Base-by-base conservation (phyloP, 2,888 invertebrate genomes). In the Pollenia angustigena region DNA sequence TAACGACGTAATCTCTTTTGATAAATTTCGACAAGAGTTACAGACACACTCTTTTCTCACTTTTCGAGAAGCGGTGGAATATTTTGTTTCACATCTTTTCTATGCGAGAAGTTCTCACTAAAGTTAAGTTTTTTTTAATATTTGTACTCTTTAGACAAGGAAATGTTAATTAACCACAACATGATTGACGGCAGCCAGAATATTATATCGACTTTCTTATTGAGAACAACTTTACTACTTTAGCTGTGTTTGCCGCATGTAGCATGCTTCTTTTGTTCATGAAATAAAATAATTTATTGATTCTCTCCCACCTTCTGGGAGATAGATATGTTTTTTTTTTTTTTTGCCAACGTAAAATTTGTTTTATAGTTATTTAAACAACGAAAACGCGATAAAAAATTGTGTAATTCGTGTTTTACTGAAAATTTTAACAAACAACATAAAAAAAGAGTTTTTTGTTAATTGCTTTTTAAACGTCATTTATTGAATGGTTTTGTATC, bases 381-480 rank as follows among this genome's bases (percentile, higher is more conserved):
- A 64, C 54, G 14, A 62, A 76, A 76, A 68, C n/a, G 54, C 58
- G 46, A 62, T 48, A 76, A 85, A 23, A 71, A 58, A 62, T 74
- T 85, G 23, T 69, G 56, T 44, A 79, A 75, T 79, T 85, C 78
- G 54, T 85, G 81, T 74, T 81, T 60, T 66, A 56, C 46, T 62
- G 8, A 66, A 40, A 78, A 23, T 11, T 46, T 50, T 32, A 6
- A 32, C 32, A 32, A 32, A 32, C 32, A 32, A 6, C 4, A 32
- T 32, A 32, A 32, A 76, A 54, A 68, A 60, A n/a, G n/a, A 54
- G 10, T 44, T 8, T 1, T 54, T 64, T 40, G 42, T 80, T 82
- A 82, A 83, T 86, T 83, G 75, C 82, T 80, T 64, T 79, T 81
- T 71, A 80, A 76, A 71, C 66, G 71, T 50, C 69, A 74, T 56